Percentiles rank a stretch among this genome's conserved stretches.
Evolutionary conservation across 2,888 invertebrate genomes (phyloP).

Genomic region (Halictus ligatus): DNA sequence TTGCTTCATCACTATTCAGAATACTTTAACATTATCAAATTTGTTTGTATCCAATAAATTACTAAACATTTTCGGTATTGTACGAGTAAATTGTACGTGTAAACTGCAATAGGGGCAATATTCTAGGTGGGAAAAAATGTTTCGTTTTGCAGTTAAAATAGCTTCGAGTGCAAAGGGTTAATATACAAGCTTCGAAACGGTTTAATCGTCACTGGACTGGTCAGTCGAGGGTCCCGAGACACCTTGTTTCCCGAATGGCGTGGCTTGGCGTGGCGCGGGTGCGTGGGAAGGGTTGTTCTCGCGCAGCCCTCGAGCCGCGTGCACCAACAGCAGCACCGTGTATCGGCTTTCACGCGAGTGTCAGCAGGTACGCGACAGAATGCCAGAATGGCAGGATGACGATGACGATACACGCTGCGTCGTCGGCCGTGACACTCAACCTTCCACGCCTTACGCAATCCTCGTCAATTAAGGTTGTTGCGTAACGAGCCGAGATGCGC

Average conservation of each 20-base stretch:
- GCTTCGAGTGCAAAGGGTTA: too few relatives aligned
- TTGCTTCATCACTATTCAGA: too few relatives aligned
- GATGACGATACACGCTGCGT: conserved; percentile 28
- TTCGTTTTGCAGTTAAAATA: too few relatives aligned
- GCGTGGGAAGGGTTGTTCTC: background rate
- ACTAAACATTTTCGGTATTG: too few relatives aligned
- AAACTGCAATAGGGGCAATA: too few relatives aligned
- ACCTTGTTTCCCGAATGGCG: background rate
- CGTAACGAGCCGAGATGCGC: conserved; percentile 50
- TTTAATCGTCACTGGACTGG: background rate
- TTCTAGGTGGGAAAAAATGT: too few relatives aligned
- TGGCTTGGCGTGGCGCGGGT: background rate
- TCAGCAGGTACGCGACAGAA: conserved; percentile 69
- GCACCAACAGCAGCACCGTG: background rate
- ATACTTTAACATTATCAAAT: too few relatives aligned
- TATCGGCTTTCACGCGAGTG: conserved; percentile 48
- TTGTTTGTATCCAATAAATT: too few relatives aligned
- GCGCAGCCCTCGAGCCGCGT: background rate
- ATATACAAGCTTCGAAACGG: too few relatives aligned
- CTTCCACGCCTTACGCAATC: conserved; percentile 65
- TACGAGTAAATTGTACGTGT: too few relatives aligned
- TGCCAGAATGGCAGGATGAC: conserved; percentile 33
- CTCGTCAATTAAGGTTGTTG: conserved; percentile 58
- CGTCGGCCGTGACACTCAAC: conserved; percentile 74
- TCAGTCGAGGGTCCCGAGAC: background rate